Conservation (phyloP, 2,888 invertebrate genomes). For the Mechanitis mazaeus region DNA sequence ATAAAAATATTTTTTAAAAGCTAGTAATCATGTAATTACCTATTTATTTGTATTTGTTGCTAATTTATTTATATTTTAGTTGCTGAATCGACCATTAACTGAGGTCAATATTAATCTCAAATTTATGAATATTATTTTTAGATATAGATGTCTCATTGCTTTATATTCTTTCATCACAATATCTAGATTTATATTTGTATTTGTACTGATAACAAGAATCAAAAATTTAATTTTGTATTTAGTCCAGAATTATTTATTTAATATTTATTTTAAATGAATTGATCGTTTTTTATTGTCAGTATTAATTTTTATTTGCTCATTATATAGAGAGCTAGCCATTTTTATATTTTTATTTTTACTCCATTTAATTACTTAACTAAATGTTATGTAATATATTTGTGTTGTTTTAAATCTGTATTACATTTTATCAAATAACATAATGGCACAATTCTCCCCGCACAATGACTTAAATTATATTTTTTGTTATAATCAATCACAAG, state of each 20-base stretch:
- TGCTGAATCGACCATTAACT: too few relatives aligned
- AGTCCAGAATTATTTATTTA: conserved; percentile 1
- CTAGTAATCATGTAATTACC: too few relatives aligned
- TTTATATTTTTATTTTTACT: background rate
- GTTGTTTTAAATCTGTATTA: background rate
- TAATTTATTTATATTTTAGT: too few relatives aligned
- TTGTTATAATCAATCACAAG: background rate
- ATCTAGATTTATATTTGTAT: background rate
- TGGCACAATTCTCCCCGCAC: conserved; percentile 14
- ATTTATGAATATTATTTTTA: too few relatives aligned
- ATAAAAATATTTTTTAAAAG: too few relatives aligned
- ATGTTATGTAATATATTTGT: too few relatives aligned
- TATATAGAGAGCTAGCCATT: background rate
- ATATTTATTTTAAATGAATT: background rate
- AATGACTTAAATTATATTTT: conserved; percentile 1
- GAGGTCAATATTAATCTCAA: too few relatives aligned
- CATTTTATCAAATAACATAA: background rate
- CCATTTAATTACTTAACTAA: too few relatives aligned
- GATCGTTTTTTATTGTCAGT: background rate
- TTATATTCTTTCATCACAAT: too few relatives aligned
- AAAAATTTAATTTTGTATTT: background rate
- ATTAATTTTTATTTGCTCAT: conserved; percentile 5
- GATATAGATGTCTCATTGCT: too few relatives aligned
- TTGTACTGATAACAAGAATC: background rate
- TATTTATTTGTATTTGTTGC: too few relatives aligned